phyloP scores from a whole-genome alignment of 92 coral and sea anemone species.

The Zoanthus solanderi region DNA sequence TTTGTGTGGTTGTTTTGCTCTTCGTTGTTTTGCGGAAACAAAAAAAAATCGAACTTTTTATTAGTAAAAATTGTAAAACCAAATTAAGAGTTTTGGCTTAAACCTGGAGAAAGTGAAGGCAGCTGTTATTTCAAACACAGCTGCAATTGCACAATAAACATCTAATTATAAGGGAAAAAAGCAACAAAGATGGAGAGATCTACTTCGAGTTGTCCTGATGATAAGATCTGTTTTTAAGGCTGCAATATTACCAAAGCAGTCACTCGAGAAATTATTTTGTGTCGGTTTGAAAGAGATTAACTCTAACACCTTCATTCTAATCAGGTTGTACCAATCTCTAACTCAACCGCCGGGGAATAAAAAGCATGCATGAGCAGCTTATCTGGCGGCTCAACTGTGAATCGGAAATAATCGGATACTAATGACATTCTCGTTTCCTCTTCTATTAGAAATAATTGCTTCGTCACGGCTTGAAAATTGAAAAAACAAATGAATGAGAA shows the following conservation, averaged over 20 bases:
- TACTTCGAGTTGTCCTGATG: background rate
- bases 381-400: conserved; percentile 7
- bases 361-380: background rate
- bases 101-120: background rate
- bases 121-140: background rate
- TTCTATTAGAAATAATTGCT: conserved; percentile 29
- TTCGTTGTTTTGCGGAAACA: no score
- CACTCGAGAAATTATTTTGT: background rate
- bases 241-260: conserved; percentile 11
- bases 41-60: no score
- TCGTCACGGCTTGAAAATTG: conserved; percentile 19
- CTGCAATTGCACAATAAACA: background rate
- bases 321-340: background rate
- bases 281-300: background rate
- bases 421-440: background rate
- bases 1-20: no score
- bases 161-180: background rate
- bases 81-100: background rate
- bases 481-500: conserved; percentile 26
- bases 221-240: background rate
- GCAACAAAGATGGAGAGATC: background rate
- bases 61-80: no score
- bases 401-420: conserved; percentile 30
- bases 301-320: background rate
- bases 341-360: background rate